These are phyloP conservation scores for Acanthosepion esculentum DNA, from an alignment of 2,888 invertebrate species.

Conservation along the genomic window DNA sequence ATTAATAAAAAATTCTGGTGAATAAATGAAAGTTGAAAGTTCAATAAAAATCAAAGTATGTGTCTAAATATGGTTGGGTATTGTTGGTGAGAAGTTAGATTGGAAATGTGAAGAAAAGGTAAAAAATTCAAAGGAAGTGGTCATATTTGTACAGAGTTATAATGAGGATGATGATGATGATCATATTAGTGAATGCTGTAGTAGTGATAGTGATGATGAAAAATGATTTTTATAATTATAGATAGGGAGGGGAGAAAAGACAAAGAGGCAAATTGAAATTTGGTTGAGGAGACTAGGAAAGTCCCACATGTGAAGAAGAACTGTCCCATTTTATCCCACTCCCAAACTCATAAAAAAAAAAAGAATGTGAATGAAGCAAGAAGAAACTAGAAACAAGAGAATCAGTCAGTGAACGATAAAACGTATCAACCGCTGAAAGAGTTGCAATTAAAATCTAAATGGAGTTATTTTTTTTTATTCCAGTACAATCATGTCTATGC, in stretches of 20 bases:
- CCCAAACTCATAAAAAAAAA: background rate
- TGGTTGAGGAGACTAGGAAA: background rate
- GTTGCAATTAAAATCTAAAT: conserved; percentile 33
- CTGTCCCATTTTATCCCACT: background rate
- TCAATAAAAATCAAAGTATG: conserved; percentile 14
- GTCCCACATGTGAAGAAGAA: background rate
- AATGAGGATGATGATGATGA: background rate
- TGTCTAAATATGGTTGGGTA: background rate
- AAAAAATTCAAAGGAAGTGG: background rate
- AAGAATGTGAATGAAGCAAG: background rate
- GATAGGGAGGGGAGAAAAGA: background rate
- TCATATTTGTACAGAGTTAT: background rate
- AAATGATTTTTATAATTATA: background rate
- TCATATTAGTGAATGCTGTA: background rate
- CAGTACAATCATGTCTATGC: background rate
- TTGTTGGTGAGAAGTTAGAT: background rate
- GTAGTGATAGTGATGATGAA: background rate
- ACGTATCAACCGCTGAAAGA: background rate
- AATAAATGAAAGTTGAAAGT: background rate
- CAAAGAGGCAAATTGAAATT: background rate
- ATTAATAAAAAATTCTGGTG: background rate
- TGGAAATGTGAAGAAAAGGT: background rate
- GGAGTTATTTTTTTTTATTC: background rate
- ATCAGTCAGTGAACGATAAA: background rate
- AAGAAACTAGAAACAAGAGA: background rate